These are phyloP conservation scores for Apostichopus parvimensis DNA, from an alignment of 35 echinoderm and acorn worm species.

Conservation along the genomic window DNA sequence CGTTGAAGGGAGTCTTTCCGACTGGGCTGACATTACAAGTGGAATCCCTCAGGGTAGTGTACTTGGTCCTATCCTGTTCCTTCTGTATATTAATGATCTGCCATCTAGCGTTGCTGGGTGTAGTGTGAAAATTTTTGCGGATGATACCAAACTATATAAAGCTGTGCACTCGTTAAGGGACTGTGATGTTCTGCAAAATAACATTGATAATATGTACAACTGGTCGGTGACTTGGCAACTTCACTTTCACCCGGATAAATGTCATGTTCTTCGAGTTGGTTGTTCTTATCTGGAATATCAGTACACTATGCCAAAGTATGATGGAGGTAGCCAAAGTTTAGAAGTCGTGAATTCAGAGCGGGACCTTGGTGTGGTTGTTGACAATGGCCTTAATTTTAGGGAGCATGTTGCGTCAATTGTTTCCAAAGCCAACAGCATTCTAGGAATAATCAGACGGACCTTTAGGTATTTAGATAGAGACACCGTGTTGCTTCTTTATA, in stretches of 20 bases:
- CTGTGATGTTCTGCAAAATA: not conserved
- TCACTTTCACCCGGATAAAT: not conserved
- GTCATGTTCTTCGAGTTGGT: not conserved
- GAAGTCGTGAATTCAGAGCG: no score
- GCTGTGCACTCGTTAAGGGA: not conserved
- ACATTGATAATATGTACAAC: not conserved
- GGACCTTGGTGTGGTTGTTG: no score
- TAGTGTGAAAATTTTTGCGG: not conserved
- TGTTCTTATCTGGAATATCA: no score
- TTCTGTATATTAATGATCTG: not conserved
- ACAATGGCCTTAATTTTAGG: no score
- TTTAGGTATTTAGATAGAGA: no score
- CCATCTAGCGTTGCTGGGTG: not conserved
- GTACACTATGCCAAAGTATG: no score
- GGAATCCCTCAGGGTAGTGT: not conserved
- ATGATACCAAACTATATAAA: constrained; percentile 22
- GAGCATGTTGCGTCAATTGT: no score
- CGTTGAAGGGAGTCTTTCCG: no score
- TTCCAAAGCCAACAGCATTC: no score
- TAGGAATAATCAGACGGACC: no score
- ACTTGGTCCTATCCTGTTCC: not conserved
- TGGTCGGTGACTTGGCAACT: not conserved
- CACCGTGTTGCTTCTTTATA: no score
- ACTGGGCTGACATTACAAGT: not conserved
- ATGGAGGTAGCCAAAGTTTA: no score